Evolutionary conservation across 2,888 invertebrate species (phyloP).

Genomic region (Andrena marginata): DNA sequence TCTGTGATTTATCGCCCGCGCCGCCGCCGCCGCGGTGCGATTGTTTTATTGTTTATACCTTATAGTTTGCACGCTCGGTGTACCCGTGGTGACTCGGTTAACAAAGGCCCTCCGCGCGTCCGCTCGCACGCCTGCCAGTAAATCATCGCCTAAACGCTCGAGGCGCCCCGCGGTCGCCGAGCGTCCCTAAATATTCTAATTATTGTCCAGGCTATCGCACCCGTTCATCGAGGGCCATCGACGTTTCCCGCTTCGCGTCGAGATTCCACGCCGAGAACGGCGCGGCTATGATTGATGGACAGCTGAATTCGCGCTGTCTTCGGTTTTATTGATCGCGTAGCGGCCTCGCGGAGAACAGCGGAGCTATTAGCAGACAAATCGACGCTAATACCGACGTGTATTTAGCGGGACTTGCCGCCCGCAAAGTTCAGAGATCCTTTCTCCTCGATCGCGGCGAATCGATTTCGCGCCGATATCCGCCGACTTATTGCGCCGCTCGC

Average conservation of each 20-base stretch:
- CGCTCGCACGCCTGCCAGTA: conserved; percentile 56
- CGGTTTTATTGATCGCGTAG: not conserved
- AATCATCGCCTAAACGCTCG: conserved; percentile 76
- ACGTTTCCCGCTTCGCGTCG: not conserved
- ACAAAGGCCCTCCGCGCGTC: conserved; percentile 50
- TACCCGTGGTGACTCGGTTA: conserved; percentile 37
- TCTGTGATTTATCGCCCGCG: conserved; percentile 76
- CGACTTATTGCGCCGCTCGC: not conserved
- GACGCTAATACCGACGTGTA: not conserved
- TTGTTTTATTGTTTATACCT: conserved; percentile 78
- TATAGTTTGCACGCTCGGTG: conserved; percentile 70
- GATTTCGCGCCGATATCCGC: not conserved
- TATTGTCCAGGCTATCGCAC: conserved; percentile 42
- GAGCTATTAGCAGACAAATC: not conserved
- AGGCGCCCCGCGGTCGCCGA: conserved; percentile 33
- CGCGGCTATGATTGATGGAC: not conserved
- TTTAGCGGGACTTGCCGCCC: not conserved
- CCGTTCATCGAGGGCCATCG: not conserved
- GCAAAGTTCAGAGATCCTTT: not conserved
- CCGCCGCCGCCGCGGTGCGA: conserved; percentile 50
- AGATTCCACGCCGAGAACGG: not conserved
- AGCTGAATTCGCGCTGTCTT: not conserved
- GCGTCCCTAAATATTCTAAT: conserved; percentile 72
- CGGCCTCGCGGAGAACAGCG: not conserved
- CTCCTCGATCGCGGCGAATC: not conserved